Evolutionary conservation across 2,888 invertebrate genomes (phyloP), one percentile per base, ranked within the genome.

Genomic region (Lordiphosa andalusiaca): DNA sequence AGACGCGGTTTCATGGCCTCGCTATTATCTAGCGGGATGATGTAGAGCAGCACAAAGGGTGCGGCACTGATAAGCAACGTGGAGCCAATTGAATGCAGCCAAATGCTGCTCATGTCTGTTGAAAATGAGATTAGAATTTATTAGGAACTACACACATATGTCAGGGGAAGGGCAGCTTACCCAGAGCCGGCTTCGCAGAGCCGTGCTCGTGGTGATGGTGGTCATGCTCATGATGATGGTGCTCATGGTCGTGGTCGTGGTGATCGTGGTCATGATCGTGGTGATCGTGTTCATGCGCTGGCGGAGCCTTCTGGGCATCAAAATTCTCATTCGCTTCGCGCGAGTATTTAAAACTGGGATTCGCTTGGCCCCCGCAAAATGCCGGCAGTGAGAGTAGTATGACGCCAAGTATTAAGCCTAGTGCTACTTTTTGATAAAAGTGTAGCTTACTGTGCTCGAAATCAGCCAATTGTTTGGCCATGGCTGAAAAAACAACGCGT

Each of bases 51-150:
- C 41, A 99, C 91, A 87, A 97, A 98, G 0, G 99, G 99, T 4
- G 97, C 97, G 53, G 96, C 93, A 88, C 98, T 98, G 86, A 99
- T 98, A 55, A 98, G 91, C 6, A 98, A 88, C 0, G 99, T 99
- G 1, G 99, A 96, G 23, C 93, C 93, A 84, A 98, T 91, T 0
- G 98, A 97, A 89, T 95, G 93, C 23, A 94, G 74, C 94, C 97
- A 97, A 78, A 92, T 69, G 42, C 60, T 75, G 10, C 56, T 67
- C 77, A 87, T 84, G 71, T 88, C 88, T 88, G 64, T 36, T 37
- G n/a, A 39, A 53, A 38, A 38, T 4, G 9, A 51, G 46, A 55
- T 53, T 42, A 53, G 13, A 47, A 44, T 42, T 42, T 5, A 10
- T 6, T 10, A 67, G 59, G 2, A 0, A 50, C 2, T 25, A 6